Evolutionary conservation across 2,113 vertebrate genomes (phyloP).

Genomic region (Spermophilus dauricus): DNA sequence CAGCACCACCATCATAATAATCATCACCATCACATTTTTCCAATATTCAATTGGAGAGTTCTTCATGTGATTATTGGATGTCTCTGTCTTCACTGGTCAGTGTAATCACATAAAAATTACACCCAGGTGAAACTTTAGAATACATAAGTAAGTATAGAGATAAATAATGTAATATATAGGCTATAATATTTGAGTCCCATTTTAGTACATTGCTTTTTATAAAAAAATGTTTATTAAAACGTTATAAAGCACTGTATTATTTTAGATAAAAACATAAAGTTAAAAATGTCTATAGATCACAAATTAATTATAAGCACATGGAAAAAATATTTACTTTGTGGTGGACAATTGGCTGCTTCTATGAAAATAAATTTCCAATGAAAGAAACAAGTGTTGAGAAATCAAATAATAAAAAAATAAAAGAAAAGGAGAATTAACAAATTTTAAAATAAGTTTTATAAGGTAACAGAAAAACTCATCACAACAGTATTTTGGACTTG

Average conservation of each 20-base stretch:
- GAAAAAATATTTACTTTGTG: not conserved
- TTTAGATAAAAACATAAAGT: not conserved
- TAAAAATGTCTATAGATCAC: not conserved
- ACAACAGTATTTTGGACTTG: not conserved
- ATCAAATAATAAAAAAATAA: conserved; percentile 26
- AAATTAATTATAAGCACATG: not conserved
- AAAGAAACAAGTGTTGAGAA: not conserved
- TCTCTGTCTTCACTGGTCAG: not conserved
- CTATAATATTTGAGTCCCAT: not conserved
- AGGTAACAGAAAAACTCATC: not conserved
- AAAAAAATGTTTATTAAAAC: not conserved
- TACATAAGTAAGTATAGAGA: not conserved
- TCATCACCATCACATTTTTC: not conserved
- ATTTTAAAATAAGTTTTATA: conserved; percentile 21
- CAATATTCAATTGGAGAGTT: not conserved
- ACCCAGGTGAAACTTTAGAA: not conserved
- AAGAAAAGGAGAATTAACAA: not conserved
- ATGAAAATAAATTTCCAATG: conserved; percentile 42
- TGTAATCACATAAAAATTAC: not conserved
- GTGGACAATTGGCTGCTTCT: not conserved
- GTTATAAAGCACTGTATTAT: not conserved
- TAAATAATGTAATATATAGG: not conserved
- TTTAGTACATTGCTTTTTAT: not conserved
- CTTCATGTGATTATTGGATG: not conserved
- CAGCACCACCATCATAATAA: not conserved